Evolutionary conservation across 2,888 invertebrate genomes (phyloP).

Genomic region (Ametastegia equiseti): DNA sequence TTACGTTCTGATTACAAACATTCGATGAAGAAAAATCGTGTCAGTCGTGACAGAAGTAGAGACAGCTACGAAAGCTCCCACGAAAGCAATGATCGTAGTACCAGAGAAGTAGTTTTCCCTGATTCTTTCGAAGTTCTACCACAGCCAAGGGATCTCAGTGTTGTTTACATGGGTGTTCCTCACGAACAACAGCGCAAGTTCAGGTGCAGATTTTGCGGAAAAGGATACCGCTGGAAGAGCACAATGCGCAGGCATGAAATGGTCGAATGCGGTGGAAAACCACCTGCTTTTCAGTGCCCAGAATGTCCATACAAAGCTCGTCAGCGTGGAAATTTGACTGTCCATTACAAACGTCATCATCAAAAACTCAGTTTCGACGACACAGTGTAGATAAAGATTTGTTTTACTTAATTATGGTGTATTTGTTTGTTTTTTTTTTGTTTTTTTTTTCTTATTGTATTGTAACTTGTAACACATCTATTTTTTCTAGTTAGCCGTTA

Average conservation of each 20-base stretch:
- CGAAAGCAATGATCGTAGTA: constrained; percentile 58
- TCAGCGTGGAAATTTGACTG: constrained; percentile 89
- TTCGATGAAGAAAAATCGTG: constrained; percentile 56
- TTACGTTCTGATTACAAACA: constrained; percentile 71
- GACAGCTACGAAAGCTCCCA: constrained; percentile 55
- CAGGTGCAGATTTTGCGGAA: constrained; percentile 90
- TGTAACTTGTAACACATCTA: constrained; percentile 14
- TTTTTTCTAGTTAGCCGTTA: constrained; percentile 35
- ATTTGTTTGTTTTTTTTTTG: constrained; percentile 39
- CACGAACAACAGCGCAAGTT: constrained; percentile 82
- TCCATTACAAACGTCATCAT: constrained; percentile 90
- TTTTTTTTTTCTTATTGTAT: too few species aligned
- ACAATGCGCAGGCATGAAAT: constrained; percentile 89
- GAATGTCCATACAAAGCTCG: constrained; percentile 88
- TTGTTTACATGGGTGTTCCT: constrained; percentile 76
- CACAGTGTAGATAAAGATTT: constrained; percentile 50
- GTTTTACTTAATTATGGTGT: neutral
- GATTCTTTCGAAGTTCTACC: constrained; percentile 75
- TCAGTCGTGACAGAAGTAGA: constrained; percentile 43
- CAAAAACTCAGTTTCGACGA: constrained; percentile 70
- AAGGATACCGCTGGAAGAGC: constrained; percentile 91
- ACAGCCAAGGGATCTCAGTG: constrained; percentile 71
- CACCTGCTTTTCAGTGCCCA: constrained; percentile 89
- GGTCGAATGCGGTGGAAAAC: constrained; percentile 91
- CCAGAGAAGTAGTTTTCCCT: constrained; percentile 72